Conservation (phyloP, 2,888 invertebrate genomes). For the Chalcosyrphus nemorum region DNA sequence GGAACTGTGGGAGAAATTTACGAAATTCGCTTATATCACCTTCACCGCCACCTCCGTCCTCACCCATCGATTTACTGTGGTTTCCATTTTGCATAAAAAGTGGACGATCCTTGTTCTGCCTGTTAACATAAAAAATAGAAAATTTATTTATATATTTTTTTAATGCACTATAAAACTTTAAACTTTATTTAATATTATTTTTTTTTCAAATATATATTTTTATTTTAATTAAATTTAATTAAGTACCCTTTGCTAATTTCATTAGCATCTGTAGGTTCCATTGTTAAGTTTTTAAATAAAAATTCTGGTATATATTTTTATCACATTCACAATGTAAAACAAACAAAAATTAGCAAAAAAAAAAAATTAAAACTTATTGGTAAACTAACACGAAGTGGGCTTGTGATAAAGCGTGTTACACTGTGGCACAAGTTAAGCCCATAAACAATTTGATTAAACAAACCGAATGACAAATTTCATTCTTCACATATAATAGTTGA, state of each 20-base stretch:
- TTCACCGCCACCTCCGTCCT: constrained; percentile 52
- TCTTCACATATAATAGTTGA: constrained; percentile 58
- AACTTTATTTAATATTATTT: too few species aligned
- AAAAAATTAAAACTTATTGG: constrained; percentile 27
- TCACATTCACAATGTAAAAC: too few species aligned
- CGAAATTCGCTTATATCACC: constrained; percentile 82
- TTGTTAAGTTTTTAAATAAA: constrained; percentile 6
- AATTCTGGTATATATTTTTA: too few species aligned
- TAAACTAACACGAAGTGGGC: constrained; percentile 40
- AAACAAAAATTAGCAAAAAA: constrained; percentile 12
- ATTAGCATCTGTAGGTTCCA: constrained; percentile 50
- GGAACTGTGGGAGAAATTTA: constrained; percentile 87
- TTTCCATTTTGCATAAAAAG: constrained; percentile 79
- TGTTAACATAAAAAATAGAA: constrained; percentile 63
- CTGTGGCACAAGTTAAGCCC: constrained; percentile 42
- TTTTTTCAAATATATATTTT: neutral
- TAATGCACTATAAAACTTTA: too few species aligned
- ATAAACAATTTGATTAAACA: constrained; percentile 44
- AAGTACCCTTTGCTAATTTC: constrained; percentile 51
- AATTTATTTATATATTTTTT: too few species aligned
- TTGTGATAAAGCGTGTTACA: constrained; percentile 17
- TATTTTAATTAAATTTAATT: neutral
- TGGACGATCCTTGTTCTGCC: constrained; percentile 79
- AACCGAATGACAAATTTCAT: constrained; percentile 48
- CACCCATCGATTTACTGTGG: constrained; percentile 70